Conservation (phyloP, 2,113 vertebrate species). For the Pollachius pollachius region DNA sequence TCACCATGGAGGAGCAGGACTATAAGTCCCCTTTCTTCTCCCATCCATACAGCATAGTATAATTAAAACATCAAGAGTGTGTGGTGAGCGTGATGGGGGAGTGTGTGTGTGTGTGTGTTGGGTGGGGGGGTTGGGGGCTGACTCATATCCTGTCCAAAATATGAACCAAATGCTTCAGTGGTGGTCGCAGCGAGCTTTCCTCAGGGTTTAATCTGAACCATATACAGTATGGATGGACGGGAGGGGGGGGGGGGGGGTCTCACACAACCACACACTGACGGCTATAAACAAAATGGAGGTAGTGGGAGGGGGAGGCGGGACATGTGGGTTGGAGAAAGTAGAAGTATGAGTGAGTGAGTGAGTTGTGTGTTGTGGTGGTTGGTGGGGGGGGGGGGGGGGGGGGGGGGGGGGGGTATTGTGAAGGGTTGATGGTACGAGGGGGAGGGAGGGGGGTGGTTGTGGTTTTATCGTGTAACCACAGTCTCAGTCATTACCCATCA, state of each 20-base stretch:
- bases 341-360: neutral
- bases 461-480: too few relatives aligned
- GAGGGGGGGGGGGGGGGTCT: too few relatives aligned
- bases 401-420: too few relatives aligned
- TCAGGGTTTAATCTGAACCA: constrained; percentile 66
- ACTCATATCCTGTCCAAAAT: constrained; percentile 70
- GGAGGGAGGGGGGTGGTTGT: too few relatives aligned
- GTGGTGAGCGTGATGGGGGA: too few relatives aligned
- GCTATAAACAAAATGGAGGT: constrained; percentile 16
- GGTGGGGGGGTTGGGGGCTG: constrained; percentile 20
- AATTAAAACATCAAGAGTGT: constrained; percentile 67
- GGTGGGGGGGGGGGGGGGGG: constrained; percentile 7
- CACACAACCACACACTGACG: neutral
- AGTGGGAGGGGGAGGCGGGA: constrained; percentile 22
- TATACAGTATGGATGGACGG: constrained; percentile 40
- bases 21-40: too few relatives aligned
- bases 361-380: too few relatives aligned
- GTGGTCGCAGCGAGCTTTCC: constrained; percentile 30
- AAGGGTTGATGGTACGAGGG: too few relatives aligned
- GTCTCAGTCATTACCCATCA: too few relatives aligned
- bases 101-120: too few relatives aligned
- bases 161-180: constrained; percentile 59
- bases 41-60: constrained; percentile 43
- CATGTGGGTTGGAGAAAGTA: constrained; percentile 1
- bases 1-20: too few relatives aligned